Base-by-base conservation (phyloP, 1,140 invertebrate genomes). In the Fopius arisanus region DNA sequence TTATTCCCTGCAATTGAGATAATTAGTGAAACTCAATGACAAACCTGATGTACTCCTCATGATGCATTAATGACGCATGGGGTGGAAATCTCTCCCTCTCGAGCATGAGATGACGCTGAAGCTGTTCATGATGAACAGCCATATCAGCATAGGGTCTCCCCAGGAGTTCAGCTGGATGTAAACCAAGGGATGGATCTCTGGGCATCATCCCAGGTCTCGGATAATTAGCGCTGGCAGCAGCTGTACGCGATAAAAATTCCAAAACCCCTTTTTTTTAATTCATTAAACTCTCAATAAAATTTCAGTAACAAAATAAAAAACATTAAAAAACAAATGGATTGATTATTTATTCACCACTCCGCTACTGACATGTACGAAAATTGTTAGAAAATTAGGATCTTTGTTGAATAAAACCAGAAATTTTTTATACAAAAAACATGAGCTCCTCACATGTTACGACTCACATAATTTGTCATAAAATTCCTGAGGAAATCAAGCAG, bases 21-120 rank as follows among this genome's bases (percentile, higher is more conserved):
- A n/a, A n/a, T n/a, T n/a, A n/a, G n/a, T n/a, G n/a, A n/a, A n/a
- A n/a, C n/a, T n/a, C 16, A 48, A 48, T 48, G 4, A 85, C 87
- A 69, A 89, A 94, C 92, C 94, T 91, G 79, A 95, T 87, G 83
- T 96, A 94, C 86, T 96, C 94, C 83, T 95, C 94, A 78, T 94
- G 92, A 28, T 91, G 91, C 33, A 93, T 89, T 43, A 93, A 85
- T 6, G 90, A 90, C 14, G 91, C 91, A 68, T 93, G 93, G 41
- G 90, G 86, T 73, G 89, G 90, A 80, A 92, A 92, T 70, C 93
- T 89, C 78, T 95, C 94, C 29, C 94, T 89, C 83, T 96, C 95
- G 85, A 96, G 83, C 88, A 97, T 89, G 80, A 96, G 89, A 79
- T 96, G 95, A 75, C 95, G 90, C 84, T 96, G 95, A 26, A 96